Evolutionary conservation across 2,113 vertebrate species (phyloP), one percentile per base, ranked within the genome.

Genomic region (Chunga burmeisteri): DNA sequence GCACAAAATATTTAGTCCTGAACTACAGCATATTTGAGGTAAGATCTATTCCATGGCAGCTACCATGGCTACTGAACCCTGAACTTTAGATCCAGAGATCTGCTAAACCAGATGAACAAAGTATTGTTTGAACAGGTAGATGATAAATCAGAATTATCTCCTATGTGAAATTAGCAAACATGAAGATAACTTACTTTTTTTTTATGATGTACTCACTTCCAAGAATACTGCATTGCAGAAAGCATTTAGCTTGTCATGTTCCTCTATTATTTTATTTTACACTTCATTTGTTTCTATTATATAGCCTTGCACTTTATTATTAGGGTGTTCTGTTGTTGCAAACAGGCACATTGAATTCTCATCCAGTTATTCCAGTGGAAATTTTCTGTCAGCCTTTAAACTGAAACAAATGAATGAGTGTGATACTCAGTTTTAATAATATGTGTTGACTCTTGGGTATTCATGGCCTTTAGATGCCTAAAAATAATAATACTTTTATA

Each of bases 401-500:
- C 53, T 88, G 91, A 95, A 97, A 97, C 82, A 97, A 97, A 98
- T 86, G 95, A 96, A 96, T 90, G 84, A 96, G 29, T 84, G 80
- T 88, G 96, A 96, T 94, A 92, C 92, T 86, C 95, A 90, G 77
- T 25, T 97, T 97, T 97, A 98, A 98, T 98, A 98, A 97, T 87
- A 91, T 88, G 52, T 97, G 98, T 97, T 97, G 96, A 98, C 97
- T 97, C 81, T 90, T 89, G 94, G 93, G 88, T 97, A 96, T 96
- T 98, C 95, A 86, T 97, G 94, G 96, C 97, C 97, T 98, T 98
- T 97, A 98, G 98, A 98, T 96, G 96, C 97, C 95, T 95, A 94
- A 96, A 98, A 98, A 98, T 90, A 97, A 97, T 98, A 98, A 98
- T 98, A 96, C 94, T 97, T 98, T 98, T 98, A 92, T 97, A 97